Base-by-base conservation (phyloP, 2,888 invertebrate genomes). In the Laspeyria flexula region DNA sequence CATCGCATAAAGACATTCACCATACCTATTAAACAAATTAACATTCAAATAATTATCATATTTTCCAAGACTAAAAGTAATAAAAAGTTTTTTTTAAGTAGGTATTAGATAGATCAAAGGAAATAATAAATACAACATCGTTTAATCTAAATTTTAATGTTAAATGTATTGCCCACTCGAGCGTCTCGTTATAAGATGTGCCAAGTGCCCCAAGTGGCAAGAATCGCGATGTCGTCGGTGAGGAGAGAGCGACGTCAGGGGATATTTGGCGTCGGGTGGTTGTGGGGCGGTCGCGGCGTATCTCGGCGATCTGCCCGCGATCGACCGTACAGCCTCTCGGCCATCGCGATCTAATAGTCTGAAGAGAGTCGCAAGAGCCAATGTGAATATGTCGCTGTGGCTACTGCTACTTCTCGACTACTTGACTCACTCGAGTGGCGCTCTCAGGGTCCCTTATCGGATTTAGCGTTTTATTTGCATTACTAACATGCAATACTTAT, bases 301-400 rank as follows among this genome's bases (percentile, higher is more conserved):
- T 86, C 86, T 81, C 85, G 77, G 64, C 83, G 83, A 87, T 86
- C 86, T 82, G 81, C 75, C 71, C 79, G 69, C 75, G 71, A 75
- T 79, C 81, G 81, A 81, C 77, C 79, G 72, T 51, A 62, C 72
- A 65, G 71, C 71, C 73, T 75, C 77, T 71, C 72, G 73, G 66
- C 73, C 77, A 79, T 80, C 81, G 79, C 61, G 77, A 83, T 83
- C 71, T 78, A 75, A 78, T 64, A 75, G 64, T 66, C 69, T 65
- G 58, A 58, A 70, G 67, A 58, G 57, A 73, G 70, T 70, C 65
- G 63, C 73, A 67, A 78, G 68, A 71, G 73, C 72, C 75, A 71
- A 70, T 73, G 71, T 71, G 73, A 73, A 77, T 73, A 73, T 73
- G 69, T 70, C 60, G 57, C 55, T 52, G 47, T 60, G 42, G 60